Percentiles rank a stretch among this genome's conserved stretches.
phyloP scores from a whole-genome alignment of 1,140 invertebrate genomes.

The Paracyclopina nana region DNA sequence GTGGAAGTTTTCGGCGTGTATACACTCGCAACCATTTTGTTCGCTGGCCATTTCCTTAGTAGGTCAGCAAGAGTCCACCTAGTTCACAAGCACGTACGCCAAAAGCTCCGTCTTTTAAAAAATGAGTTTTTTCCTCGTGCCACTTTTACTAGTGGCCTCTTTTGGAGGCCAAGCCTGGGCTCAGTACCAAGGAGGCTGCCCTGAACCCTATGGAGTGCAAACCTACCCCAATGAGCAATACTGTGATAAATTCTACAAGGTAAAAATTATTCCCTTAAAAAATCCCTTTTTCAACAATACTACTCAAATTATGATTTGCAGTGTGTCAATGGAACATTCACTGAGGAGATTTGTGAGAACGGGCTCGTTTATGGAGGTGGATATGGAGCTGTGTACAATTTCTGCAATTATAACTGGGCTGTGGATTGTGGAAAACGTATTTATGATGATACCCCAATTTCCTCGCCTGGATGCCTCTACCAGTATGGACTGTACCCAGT shows the following conservation, averaged over 20 bases:
- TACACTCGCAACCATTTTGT: no score
- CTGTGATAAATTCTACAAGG: slow-evolving; percentile 35
- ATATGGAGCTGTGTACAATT: slow-evolving; percentile 62
- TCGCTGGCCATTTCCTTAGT: no score
- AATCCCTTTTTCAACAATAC: not conserved
- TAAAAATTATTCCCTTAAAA: not conserved
- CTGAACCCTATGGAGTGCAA: slow-evolving; percentile 45
- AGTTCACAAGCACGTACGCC: no score
- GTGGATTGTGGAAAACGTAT: slow-evolving; percentile 59
- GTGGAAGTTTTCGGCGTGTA: no score
- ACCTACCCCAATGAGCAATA: slow-evolving; percentile 59
- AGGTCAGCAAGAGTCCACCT: no score
- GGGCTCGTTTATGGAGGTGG: slow-evolving; percentile 71
- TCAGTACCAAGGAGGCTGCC: no score
- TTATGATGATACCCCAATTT: slow-evolving; percentile 19
- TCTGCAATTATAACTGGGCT: slow-evolving; percentile 85
- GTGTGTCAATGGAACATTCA: slow-evolving; percentile 70
- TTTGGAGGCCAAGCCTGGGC: no score
- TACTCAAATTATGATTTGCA: slow-evolving; percentile 34
- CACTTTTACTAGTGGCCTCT: no score
- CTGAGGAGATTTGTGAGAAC: slow-evolving; percentile 72
- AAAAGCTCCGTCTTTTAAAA: no score
- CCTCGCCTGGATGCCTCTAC: slow-evolving; percentile 14
- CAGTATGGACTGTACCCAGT: slow-evolving; percentile 62
- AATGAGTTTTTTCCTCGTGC: no score